Evolutionary conservation across 2,888 invertebrate genomes (phyloP).

Genomic region (Platycheirus rosarum): DNA sequence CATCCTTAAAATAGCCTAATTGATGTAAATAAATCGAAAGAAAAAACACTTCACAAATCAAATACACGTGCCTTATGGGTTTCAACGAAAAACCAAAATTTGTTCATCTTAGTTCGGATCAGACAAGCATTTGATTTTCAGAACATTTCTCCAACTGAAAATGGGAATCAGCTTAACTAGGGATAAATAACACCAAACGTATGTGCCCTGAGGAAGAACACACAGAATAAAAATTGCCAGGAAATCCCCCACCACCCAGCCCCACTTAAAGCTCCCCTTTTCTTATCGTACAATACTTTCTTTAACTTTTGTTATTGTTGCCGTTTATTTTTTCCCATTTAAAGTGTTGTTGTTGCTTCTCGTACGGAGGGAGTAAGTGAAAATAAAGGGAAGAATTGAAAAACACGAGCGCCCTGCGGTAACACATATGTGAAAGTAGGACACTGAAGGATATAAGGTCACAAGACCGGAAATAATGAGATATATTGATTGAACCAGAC

Average conservation of each 20-base stretch:
- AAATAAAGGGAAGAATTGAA: not conserved
- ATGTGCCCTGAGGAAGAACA: conserved; percentile 9
- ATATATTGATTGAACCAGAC: conserved; percentile 18
- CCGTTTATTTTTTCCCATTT: not conserved
- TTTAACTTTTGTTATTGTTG: conserved; percentile 21
- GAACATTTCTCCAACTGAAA: not conserved
- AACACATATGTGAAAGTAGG: conserved; percentile 7
- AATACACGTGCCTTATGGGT: too few relatives aligned
- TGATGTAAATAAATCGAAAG: too few relatives aligned
- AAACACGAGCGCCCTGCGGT: not conserved
- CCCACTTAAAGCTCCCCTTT: not conserved
- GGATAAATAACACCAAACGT: conserved; percentile 11
- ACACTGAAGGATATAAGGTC: conserved; percentile 26
- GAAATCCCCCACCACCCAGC: too few relatives aligned
- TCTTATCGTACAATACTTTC: not conserved
- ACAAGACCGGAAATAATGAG: conserved; percentile 1
- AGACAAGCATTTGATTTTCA: not conserved
- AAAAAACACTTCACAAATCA: too few relatives aligned
- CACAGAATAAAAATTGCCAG: not conserved
- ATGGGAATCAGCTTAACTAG: conserved; percentile 14
- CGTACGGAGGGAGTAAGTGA: not conserved
- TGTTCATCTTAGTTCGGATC: too few relatives aligned
- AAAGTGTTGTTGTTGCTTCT: conserved; percentile 10
- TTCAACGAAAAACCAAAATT: too few relatives aligned
- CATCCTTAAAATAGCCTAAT: too few relatives aligned